Conservation (phyloP, 2,113 vertebrate genomes). For the Calidris pygmaea region DNA sequence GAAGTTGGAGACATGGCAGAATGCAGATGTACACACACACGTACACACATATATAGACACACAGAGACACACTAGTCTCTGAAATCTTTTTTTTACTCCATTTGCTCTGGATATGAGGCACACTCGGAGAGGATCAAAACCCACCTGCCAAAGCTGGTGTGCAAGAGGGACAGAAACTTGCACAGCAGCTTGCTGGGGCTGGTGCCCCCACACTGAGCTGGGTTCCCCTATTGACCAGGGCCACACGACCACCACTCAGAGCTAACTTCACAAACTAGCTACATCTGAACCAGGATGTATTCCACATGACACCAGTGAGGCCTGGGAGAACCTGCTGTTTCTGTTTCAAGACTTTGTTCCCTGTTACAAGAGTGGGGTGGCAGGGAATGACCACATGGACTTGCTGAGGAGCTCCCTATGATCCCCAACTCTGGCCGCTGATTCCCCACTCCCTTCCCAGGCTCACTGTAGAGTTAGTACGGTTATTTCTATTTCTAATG, state of each 20-base stretch:
- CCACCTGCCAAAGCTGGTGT: background rate
- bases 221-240: rapidly evolving
- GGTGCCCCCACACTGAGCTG: rapidly evolving
- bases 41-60: rapidly evolving
- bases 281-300: background rate
- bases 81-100: background rate
- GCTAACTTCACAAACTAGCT: background rate
- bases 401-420: background rate
- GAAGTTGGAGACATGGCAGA: background rate
- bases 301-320: background rate
- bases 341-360: background rate
- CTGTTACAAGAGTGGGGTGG: background rate
- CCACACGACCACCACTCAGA: background rate
- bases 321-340: background rate
- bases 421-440: background rate
- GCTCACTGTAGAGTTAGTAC: background rate
- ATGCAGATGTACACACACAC: background rate
- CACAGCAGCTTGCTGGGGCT: background rate
- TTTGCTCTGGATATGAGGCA: background rate
- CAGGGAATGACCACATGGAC: background rate
- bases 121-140: background rate
- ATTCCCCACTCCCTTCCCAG: background rate
- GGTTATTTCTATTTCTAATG: background rate
- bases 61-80: background rate
- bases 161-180: background rate